These are phyloP conservation scores for Lethenteron reissneri DNA, from an alignment of 2,113 vertebrate species.

Conservation along the genomic window DNA sequence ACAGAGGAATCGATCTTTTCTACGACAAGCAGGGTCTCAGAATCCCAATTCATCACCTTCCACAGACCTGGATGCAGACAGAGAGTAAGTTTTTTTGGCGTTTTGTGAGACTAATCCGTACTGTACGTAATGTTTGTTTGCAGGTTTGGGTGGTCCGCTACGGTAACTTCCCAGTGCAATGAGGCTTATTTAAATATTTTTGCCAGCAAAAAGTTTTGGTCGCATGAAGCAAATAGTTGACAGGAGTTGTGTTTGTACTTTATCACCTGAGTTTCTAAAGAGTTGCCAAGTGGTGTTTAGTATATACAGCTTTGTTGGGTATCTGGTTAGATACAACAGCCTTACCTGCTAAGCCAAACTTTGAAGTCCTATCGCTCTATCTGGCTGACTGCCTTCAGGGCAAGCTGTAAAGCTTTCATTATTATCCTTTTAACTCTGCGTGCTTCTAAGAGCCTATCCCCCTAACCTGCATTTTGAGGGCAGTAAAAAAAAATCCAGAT, in stretches of 20 bases:
- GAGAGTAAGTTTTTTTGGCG: background rate
- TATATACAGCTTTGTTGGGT: too few relatives aligned
- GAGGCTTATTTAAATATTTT: background rate
- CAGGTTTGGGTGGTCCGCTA: background rate
- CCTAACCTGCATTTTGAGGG: background rate
- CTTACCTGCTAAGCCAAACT: slow-evolving; percentile 2
- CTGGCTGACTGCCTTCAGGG: background rate
- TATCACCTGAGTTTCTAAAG: background rate
- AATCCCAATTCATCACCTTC: background rate
- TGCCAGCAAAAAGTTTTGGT: background rate
- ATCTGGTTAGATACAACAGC: background rate
- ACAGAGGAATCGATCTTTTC: background rate
- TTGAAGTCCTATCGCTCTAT: slow-evolving; percentile 4
- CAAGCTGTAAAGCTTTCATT: slow-evolving; percentile 1
- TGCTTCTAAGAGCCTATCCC: background rate
- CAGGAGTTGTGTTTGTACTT: background rate
- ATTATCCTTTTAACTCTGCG: background rate
- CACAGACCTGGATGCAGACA: background rate
- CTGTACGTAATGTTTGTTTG: background rate
- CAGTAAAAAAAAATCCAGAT: background rate
- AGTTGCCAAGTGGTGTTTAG: too few relatives aligned
- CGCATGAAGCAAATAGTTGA: background rate
- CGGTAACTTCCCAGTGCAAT: background rate
- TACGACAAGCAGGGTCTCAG: background rate
- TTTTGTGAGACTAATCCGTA: background rate